Conservation (phyloP, 2,113 vertebrate species). For the Petroica traversi region DNA sequence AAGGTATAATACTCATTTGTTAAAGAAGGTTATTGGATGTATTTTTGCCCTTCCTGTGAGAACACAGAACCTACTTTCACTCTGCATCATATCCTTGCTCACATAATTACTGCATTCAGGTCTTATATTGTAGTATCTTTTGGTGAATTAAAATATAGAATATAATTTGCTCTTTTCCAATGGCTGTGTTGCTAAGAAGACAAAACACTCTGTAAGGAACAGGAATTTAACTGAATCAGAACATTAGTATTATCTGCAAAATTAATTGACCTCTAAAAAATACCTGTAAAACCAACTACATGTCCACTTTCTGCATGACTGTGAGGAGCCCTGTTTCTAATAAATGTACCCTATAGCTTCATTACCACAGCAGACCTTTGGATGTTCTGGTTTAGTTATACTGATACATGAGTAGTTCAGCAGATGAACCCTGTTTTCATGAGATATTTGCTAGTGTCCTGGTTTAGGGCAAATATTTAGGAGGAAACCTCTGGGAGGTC, state of each 20-base stretch:
- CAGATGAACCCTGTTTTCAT: background rate
- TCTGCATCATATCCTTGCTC: background rate
- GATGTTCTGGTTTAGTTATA: background rate
- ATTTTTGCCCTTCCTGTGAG: background rate
- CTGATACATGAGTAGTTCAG: background rate
- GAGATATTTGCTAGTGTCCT: background rate
- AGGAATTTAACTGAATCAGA: background rate
- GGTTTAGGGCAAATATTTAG: no score
- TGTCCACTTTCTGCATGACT: background rate
- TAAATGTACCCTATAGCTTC: background rate
- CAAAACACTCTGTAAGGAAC: background rate
- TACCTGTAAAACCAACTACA: background rate
- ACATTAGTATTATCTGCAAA: background rate
- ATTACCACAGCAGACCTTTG: background rate
- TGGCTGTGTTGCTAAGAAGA: background rate
- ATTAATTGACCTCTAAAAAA: background rate
- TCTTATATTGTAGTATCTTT: background rate
- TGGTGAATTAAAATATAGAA: background rate
- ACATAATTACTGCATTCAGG: background rate
- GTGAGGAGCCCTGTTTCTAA: background rate
- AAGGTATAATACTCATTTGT: background rate
- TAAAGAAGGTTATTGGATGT: background rate
- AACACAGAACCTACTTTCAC: background rate
- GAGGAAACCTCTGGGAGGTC: no score
- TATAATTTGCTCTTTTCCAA: background rate